Conservation (phyloP, 2,113 vertebrate species). For the Calypte anna region DNA sequence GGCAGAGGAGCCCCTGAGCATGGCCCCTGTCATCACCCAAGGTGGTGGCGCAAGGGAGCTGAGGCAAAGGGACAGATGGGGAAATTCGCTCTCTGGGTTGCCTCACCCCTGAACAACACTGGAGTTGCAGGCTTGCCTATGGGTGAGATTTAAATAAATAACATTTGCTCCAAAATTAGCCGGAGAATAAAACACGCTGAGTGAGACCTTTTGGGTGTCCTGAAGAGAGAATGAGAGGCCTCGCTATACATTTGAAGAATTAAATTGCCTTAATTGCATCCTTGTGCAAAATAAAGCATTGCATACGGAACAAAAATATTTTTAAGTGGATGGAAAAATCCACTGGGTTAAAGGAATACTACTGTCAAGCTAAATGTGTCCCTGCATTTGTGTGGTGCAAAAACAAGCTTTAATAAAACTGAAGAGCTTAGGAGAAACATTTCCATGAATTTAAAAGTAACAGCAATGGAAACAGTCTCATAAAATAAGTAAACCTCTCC, state of each 20-base stretch:
- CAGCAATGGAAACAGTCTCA: conserved; percentile 37
- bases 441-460: conserved; percentile 51
- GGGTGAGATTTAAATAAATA: conserved; percentile 20
- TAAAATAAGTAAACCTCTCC: conserved; percentile 45
- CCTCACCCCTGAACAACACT: not conserved
- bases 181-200: conserved; percentile 41
- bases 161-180: conserved; percentile 23
- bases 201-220: conserved; percentile 17
- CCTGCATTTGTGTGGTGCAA: conserved; percentile 2
- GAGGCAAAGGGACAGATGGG: not conserved
- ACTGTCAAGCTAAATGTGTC: conserved; percentile 33
- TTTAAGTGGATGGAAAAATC: conserved; percentile 59
- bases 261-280: conserved; percentile 58
- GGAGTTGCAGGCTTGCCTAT: not conserved
- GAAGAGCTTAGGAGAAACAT: conserved; percentile 40
- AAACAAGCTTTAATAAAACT: conserved; percentile 44
- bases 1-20: not conserved
- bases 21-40: not conserved
- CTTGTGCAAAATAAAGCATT: conserved; percentile 54
- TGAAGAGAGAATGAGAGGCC: not conserved
- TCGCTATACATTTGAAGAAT: conserved; percentile 22
- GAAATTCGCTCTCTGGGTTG: not conserved
- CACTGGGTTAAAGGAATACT: conserved; percentile 34
- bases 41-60: not conserved
- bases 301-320: conserved; percentile 38